Evolutionary conservation across 2,797 vertebrate species (phyloP), one percentile per base, ranked within the genome.

Genomic region (Cossypha heuglini): DNA sequence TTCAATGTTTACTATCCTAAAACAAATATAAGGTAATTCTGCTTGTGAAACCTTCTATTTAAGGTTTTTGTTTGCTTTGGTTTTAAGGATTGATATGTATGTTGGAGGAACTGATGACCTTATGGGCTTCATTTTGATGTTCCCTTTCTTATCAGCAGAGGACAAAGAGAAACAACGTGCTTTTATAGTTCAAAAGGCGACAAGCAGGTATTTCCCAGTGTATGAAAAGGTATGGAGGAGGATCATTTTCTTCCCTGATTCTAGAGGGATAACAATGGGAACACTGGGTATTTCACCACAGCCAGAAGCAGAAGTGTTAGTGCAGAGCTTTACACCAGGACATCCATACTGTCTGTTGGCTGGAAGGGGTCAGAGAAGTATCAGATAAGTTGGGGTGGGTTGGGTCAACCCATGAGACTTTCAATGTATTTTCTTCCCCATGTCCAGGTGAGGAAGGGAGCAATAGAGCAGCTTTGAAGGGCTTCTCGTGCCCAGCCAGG

Each of bases 1-100:
- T 72, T 77, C 11, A 49, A 0, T 69, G 49, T 84, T 33, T 72
- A 29, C 28, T 62, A 25, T 75, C 51, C 49, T 46, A 68, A 64
- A 29, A 28, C 54, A 75, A 78, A 77, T 61, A 21, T 14, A 90
- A 71, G 57, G 57, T 62, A 67, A 51, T 42, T 73, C 13, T 38
- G 33, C 14, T 84, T 88, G 13, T 84, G 38, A n/a, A 69, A 16
- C 25, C 11, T 68, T 67, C 17, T 62, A 43, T 51, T 62, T 82
- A 85, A 62, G 12, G 5, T 3, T 57, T 75, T 63, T 83, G 29
- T 88, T 69, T 90, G 18, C 21, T 91, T 83, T 95, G 45, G 5
- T 86, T 95, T 94, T 82, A 68, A 99, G 99, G 98, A 98, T 99
- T 96, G 98, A 99, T 97, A 99, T 98, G 98, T 99, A 98, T 82